Conservation (phyloP, 23 tunicate species). For the Aplidium turbinatum region DNA sequence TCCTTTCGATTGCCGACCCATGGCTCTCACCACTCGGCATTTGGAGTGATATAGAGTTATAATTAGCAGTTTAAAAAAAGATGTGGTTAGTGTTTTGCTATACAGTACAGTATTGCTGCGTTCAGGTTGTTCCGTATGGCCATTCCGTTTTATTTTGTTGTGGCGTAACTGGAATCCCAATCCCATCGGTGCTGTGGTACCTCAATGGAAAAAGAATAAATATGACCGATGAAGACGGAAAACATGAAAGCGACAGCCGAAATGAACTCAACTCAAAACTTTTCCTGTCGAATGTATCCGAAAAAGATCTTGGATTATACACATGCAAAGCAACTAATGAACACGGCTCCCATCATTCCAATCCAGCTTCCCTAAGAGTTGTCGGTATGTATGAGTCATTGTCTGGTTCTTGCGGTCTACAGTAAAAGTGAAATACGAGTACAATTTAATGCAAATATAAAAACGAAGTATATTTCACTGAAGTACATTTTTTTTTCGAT, state of each 20-base stretch:
- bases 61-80: too few relatives aligned
- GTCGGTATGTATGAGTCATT: constrained; percentile 72
- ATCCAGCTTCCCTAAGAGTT: constrained; percentile 42
- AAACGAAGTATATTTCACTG: too few relatives aligned
- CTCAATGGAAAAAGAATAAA: constrained; percentile 37
- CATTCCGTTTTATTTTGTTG: constrained; percentile 75
- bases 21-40: too few relatives aligned
- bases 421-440: background rate
- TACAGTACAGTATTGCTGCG: background rate
- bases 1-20: too few relatives aligned
- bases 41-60: too few relatives aligned
- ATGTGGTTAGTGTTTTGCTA: background rate
- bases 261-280: constrained; percentile 52
- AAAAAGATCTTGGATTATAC: constrained; percentile 60
- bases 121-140: constrained; percentile 72
- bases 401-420: background rate
- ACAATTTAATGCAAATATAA: too few relatives aligned
- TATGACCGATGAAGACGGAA: background rate
- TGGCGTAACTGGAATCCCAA: constrained; percentile 76
- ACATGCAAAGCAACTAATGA: constrained; percentile 75
- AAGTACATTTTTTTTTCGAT: too few relatives aligned
- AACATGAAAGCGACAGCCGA: background rate
- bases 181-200: constrained; percentile 78
- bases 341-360: constrained; percentile 72
- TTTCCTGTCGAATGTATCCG: constrained; percentile 36